These are phyloP conservation scores for Geodia barretti DNA, from an alignment of 37 sponge, comb jelly and placozoan species.

Conservation along the genomic window DNA sequence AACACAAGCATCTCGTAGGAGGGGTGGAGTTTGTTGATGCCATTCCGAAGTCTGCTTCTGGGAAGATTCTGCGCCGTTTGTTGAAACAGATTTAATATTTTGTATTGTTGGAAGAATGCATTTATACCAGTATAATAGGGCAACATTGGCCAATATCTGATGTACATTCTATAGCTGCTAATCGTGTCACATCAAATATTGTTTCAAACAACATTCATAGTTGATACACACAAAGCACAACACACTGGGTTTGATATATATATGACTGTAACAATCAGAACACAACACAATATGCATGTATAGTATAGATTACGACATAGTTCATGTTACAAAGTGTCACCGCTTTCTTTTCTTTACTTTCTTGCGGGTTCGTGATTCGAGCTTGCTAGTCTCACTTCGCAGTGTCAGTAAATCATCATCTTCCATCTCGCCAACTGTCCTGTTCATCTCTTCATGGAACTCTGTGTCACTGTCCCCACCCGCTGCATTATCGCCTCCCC, in stretches of 20 bases:
- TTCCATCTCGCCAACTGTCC: background rate
- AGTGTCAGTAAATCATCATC: background rate
- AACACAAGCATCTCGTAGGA: slow-evolving; percentile 76
- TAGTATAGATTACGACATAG: too few species aligned
- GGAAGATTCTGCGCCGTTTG: slow-evolving; percentile 81
- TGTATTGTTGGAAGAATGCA: too few species aligned
- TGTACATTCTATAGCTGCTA: too few species aligned
- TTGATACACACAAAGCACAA: too few species aligned
- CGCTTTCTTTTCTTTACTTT: background rate
- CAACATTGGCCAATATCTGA: too few species aligned
- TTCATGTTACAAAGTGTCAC: too few species aligned
- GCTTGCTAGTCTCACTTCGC: background rate
- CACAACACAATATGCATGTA: too few species aligned
- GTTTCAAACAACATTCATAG: too few species aligned
- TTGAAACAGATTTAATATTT: slow-evolving; percentile 29
- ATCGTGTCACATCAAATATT: too few species aligned
- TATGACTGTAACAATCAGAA: too few species aligned
- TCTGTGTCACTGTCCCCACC: background rate
- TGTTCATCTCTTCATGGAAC: background rate
- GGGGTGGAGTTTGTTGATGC: slow-evolving; percentile 79
- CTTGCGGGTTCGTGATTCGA: background rate
- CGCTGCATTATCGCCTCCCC: background rate
- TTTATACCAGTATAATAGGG: too few species aligned
- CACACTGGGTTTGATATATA: too few species aligned
- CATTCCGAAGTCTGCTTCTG: slow-evolving; percentile 83